A percentile compares a stretch with the other conserved stretches of the same genome.
These are phyloP conservation scores for Probosciger aterrimus DNA, from an alignment of 2,113 vertebrate genomes.

Conservation along the genomic window DNA sequence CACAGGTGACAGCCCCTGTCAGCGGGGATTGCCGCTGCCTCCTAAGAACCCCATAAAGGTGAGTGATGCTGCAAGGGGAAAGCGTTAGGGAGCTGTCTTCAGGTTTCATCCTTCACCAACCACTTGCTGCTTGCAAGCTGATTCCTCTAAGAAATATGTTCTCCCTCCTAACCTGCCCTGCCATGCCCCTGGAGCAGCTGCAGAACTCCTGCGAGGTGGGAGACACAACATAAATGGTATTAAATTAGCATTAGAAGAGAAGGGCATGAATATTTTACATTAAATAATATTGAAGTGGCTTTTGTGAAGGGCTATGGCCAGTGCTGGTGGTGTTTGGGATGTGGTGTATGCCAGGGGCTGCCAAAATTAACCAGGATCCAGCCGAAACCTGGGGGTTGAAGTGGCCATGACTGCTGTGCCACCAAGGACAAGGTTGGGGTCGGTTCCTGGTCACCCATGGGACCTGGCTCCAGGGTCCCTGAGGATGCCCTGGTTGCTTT, in stretches of 20 bases:
- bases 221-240: fast-evolving
- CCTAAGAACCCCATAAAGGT: not conserved
- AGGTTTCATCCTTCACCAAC: not conserved
- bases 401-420: fast-evolving
- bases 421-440: not conserved
- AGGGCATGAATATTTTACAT: fast-evolving
- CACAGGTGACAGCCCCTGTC: not conserved
- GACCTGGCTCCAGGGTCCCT: not conserved
- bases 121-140: fast-evolving
- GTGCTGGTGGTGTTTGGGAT: not conserved
- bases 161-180: not conserved
- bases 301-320: not conserved
- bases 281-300: not conserved
- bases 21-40: not conserved
- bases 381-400: fast-evolving
- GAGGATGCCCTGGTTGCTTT: fast-evolving
- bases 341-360: fast-evolving
- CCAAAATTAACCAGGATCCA: not conserved
- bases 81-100: not conserved
- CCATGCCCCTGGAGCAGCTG: not conserved
- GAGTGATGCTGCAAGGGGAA: not conserved
- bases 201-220: not conserved
- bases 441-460: fast-evolving
- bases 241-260: not conserved
- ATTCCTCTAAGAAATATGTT: not conserved